phyloP scores from a whole-genome alignment of 2,113 vertebrate species.

The Urocolius indicus region DNA sequence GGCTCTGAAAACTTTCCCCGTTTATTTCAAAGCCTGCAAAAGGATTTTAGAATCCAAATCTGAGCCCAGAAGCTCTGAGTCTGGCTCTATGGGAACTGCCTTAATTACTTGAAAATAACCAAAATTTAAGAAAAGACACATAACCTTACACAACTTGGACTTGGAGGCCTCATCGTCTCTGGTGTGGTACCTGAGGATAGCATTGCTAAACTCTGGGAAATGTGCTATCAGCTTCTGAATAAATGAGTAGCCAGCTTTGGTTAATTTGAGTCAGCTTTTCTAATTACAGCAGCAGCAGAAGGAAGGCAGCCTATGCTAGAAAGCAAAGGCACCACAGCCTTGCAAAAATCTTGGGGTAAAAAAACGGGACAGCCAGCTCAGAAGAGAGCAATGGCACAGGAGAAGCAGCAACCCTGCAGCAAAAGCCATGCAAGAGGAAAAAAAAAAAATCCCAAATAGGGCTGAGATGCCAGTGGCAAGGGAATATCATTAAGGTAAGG shows the following conservation, averaged over 20 bases:
- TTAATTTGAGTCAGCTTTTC: slow-evolving; percentile 49
- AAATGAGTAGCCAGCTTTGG: not conserved
- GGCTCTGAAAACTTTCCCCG: not conserved
- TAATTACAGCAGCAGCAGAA: slow-evolving; percentile 47
- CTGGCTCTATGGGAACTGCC: not conserved
- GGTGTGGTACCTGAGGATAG: not conserved
- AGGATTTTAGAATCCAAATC: not conserved
- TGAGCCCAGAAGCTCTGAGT: not conserved
- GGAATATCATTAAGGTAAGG: slow-evolving; percentile 3
- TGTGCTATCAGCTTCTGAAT: not conserved
- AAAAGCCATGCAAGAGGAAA: slow-evolving; percentile 42
- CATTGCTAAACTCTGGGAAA: not conserved
- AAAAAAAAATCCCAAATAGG: not conserved
- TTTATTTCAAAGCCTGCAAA: not conserved
- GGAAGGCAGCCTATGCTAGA: not conserved
- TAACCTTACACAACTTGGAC: not conserved
- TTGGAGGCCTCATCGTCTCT: not conserved
- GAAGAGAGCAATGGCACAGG: not conserved
- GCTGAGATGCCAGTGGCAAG: not conserved
- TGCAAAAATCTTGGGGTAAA: not conserved
- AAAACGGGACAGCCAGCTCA: not conserved
- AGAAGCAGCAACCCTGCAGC: not conserved
- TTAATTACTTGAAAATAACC: not conserved
- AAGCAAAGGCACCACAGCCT: slow-evolving; percentile 21
- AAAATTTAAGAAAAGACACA: not conserved